Evolutionary conservation across 2,888 invertebrate genomes (phyloP).

Genomic region (Brachyptera risi): DNA sequence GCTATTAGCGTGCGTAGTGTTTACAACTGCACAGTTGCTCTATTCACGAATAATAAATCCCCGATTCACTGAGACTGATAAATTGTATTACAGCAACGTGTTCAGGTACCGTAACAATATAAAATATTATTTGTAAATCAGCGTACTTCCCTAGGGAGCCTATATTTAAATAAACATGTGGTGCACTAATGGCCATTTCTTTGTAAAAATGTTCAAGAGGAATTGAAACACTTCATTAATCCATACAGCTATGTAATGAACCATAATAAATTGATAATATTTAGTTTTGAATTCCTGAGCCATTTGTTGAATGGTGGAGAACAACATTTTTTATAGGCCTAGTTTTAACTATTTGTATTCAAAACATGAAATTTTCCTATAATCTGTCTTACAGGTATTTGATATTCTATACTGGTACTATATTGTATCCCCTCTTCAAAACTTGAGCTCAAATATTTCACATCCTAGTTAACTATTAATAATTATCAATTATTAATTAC

Average conservation of each 20-base stretch:
- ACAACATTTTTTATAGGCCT: not conserved
- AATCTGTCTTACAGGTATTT: no score
- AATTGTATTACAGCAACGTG: slow-evolving; percentile 38
- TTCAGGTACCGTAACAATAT: slow-evolving; percentile 34
- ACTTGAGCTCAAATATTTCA: no score
- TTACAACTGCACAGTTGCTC: slow-evolving; percentile 35
- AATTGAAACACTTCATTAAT: no score
- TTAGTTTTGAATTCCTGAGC: not conserved
- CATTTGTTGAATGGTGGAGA: no score
- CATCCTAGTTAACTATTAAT: no score
- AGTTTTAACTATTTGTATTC: not conserved
- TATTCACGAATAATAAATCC: slow-evolving; percentile 36
- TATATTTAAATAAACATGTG: not conserved
- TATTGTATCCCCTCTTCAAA: no score
- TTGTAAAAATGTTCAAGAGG: not conserved
- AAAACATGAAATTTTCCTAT: no score
- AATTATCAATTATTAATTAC: no score
- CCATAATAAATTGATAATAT: no score
- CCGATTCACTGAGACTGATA: slow-evolving; percentile 36
- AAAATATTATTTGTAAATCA: not conserved
- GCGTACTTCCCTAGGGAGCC: not conserved
- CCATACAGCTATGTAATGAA: no score
- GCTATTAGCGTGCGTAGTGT: slow-evolving; percentile 37
- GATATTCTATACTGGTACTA: no score
- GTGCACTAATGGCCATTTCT: no score